Percentiles rank a stretch among this genome's conserved stretches.
Conservation (phyloP, 2,797 vertebrate genomes). For the Mastacembelus armatus region DNA sequence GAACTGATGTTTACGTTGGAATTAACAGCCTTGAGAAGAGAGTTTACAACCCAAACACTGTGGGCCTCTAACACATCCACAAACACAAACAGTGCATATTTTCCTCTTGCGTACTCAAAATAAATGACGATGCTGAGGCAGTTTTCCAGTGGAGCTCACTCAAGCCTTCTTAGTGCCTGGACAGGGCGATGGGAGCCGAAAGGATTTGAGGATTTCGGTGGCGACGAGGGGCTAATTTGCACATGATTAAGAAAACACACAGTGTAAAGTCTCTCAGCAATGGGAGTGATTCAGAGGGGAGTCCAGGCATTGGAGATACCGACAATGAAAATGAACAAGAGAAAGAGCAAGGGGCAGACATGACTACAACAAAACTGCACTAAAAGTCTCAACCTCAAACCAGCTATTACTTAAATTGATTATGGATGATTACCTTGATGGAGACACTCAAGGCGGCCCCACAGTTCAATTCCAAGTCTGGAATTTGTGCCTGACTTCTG, state of each 20-base stretch:
- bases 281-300: constrained; percentile 43
- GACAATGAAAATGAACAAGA: constrained; percentile 35
- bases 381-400: constrained; percentile 21
- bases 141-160: constrained; percentile 58
- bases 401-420: constrained; percentile 51
- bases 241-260: constrained; percentile 81
- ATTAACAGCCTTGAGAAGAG: constrained; percentile 55
- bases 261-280: constrained; percentile 58
- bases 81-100: constrained; percentile 72
- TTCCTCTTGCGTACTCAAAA: constrained; percentile 61
- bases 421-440: constrained; percentile 29
- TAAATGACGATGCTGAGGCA: constrained; percentile 60
- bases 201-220: constrained; percentile 73
- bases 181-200: constrained; percentile 30
- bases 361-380: constrained; percentile 42
- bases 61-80: constrained; percentile 71
- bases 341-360: constrained; percentile 22
- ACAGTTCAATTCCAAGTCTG: constrained; percentile 5
- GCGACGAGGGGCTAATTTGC: constrained; percentile 76
- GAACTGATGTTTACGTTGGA: constrained; percentile 62
- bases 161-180: constrained; percentile 30
- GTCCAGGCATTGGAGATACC: constrained; percentile 26
- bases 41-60: constrained; percentile 59
- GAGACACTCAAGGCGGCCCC: constrained; percentile 18
- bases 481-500: constrained; percentile 29